These are phyloP conservation scores for Lathronympha strigana DNA, from an alignment of 2,888 invertebrate genomes.

Conservation along the genomic window DNA sequence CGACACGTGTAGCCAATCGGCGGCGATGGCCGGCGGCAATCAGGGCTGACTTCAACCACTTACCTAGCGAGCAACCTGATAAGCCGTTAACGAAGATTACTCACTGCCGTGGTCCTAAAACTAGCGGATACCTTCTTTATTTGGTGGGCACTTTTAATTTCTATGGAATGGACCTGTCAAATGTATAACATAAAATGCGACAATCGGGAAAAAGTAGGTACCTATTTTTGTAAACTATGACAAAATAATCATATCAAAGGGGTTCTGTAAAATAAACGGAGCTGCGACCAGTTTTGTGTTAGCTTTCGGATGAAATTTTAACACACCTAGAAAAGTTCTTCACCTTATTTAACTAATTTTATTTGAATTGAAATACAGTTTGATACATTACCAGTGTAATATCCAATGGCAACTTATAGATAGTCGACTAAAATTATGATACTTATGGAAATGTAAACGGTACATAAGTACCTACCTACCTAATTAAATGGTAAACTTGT, in stretches of 20 bases:
- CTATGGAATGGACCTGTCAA: too few relatives aligned
- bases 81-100: constrained; percentile 22
- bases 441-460: constrained; percentile 22
- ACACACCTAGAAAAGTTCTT: too few relatives aligned
- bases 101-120: constrained; percentile 1
- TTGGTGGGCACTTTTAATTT: too few relatives aligned
- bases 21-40: constrained; percentile 67
- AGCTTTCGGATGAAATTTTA: too few relatives aligned
- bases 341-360: not conserved
- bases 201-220: too few relatives aligned
- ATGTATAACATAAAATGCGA: too few relatives aligned
- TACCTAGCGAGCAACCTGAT: constrained; percentile 9
- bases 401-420: not conserved
- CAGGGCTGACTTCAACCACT: constrained; percentile 48
- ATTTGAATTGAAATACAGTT: constrained; percentile 2
- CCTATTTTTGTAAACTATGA: too few relatives aligned
- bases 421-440: constrained; percentile 7
- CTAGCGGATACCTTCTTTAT: too few relatives aligned
- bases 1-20: constrained; percentile 80
- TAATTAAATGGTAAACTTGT: constrained; percentile 8
- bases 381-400: not conserved
- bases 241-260: too few relatives aligned
- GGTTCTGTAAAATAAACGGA: too few relatives aligned
- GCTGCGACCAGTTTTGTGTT: too few relatives aligned
- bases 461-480: not conserved